Conservation (phyloP, 2,113 vertebrate genomes). For the Ciconia stormi region DNA sequence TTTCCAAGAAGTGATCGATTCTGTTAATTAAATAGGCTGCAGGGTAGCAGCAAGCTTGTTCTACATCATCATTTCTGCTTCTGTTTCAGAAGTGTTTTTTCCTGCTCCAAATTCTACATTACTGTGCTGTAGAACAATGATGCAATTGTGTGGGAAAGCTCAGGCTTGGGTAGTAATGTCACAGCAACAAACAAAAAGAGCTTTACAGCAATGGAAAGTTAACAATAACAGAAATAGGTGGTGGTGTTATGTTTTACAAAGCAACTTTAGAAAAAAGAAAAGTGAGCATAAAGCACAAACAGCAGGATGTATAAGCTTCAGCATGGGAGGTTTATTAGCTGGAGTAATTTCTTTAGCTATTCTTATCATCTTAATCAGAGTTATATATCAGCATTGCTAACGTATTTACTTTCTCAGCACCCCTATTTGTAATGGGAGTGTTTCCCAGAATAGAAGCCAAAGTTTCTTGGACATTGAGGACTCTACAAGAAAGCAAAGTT, state of each 20-base stretch:
- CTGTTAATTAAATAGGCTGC: slow-evolving; percentile 30
- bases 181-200: background rate
- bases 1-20: background rate
- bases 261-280: background rate
- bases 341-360: background rate
- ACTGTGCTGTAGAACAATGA: background rate
- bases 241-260: background rate
- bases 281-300: background rate
- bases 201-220: background rate
- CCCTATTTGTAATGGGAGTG: background rate
- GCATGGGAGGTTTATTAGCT: background rate
- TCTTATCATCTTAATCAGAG: background rate
- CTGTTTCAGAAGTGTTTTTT: background rate
- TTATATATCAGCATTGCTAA: background rate
- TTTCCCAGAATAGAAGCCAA: background rate
- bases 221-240: background rate
- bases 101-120: background rate
- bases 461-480: background rate
- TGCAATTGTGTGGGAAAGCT: background rate
- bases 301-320: background rate
- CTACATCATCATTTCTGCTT: background rate
- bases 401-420: background rate
- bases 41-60: background rate
- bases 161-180: background rate
- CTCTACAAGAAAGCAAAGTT: background rate